These are phyloP conservation scores for Ditylenchus weischeri DNA, from an alignment of 2,888 invertebrate species.

Conservation along the genomic window DNA sequence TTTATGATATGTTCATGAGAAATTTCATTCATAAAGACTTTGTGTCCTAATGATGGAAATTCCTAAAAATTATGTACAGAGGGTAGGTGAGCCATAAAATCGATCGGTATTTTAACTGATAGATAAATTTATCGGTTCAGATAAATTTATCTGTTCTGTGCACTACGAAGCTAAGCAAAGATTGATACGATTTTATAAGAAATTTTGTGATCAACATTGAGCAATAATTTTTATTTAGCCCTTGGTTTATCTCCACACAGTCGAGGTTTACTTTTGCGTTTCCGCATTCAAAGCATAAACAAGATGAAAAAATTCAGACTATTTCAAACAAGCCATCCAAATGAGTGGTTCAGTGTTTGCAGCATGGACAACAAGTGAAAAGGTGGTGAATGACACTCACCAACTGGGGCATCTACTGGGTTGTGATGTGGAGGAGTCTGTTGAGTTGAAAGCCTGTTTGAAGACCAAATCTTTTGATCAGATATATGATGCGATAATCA, in stretches of 20 bases:
- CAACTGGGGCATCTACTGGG: slow-evolving; percentile 16
- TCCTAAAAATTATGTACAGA: too few species aligned
- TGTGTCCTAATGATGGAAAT: too few species aligned
- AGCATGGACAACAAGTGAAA: slow-evolving; percentile 29
- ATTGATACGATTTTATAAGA: too few species aligned
- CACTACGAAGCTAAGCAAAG: too few species aligned
- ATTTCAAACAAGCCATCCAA: slow-evolving; percentile 31
- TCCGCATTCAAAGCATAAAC: neutral
- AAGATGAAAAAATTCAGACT: slow-evolving; percentile 19
- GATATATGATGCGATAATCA: slow-evolving; percentile 32
- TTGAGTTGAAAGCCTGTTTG: slow-evolving; percentile 31
- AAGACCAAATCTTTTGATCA: slow-evolving; percentile 31
- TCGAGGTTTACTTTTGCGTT: slow-evolving; percentile 6
- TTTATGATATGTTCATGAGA: too few species aligned
- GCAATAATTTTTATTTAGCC: too few species aligned
- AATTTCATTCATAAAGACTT: too few species aligned
- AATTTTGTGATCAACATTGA: too few species aligned
- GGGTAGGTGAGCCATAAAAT: too few species aligned
- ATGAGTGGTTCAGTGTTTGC: slow-evolving; percentile 40
- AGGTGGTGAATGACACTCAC: slow-evolving; percentile 21
- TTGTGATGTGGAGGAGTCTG: slow-evolving; percentile 16
- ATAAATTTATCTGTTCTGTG: too few species aligned
- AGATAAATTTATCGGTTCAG: too few species aligned
- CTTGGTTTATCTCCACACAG: slow-evolving; percentile 9
- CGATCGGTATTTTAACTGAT: too few species aligned